Evolutionary conservation across 2,888 invertebrate species (phyloP).

Genomic region (Sminthurinus aureus): DNA sequence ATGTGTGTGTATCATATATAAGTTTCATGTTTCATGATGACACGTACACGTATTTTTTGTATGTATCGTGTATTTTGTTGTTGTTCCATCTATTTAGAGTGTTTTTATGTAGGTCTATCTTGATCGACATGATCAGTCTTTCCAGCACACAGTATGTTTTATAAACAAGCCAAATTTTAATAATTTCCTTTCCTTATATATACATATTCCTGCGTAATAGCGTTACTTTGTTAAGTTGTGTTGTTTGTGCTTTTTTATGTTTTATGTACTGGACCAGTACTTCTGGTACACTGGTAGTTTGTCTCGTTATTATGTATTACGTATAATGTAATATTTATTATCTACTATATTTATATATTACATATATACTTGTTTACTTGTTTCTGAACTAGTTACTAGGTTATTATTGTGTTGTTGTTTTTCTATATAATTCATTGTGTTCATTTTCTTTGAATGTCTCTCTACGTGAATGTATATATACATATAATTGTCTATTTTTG

Average conservation of each 20-base stretch:
- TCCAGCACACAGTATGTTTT: conserved; percentile 9
- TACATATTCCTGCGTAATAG: background rate
- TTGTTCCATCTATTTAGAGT: background rate
- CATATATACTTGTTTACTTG: conserved; percentile 29
- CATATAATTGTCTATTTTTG: too few species aligned
- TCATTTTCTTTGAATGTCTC: too few species aligned
- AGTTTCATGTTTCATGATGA: background rate
- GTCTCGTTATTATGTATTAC: too few species aligned
- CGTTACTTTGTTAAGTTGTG: background rate
- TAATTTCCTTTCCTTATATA: background rate
- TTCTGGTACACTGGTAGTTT: background rate
- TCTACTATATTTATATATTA: too few species aligned
- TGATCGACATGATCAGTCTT: conserved; percentile 32
- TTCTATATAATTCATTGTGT: too few species aligned
- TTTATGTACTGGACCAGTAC: background rate
- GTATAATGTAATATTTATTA: too few species aligned
- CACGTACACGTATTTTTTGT: background rate
- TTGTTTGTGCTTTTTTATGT: background rate
- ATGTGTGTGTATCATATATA: too few species aligned
- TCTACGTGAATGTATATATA: too few species aligned
- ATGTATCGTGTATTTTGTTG: background rate
- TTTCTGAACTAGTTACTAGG: conserved; percentile 64
- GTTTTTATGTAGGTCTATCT: background rate
- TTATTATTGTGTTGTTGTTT: conserved; percentile 87
- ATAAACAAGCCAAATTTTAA: too few species aligned